These are phyloP conservation scores for Rallus crepitans DNA, from an alignment of 2,797 vertebrate species.

Conservation along the genomic window DNA sequence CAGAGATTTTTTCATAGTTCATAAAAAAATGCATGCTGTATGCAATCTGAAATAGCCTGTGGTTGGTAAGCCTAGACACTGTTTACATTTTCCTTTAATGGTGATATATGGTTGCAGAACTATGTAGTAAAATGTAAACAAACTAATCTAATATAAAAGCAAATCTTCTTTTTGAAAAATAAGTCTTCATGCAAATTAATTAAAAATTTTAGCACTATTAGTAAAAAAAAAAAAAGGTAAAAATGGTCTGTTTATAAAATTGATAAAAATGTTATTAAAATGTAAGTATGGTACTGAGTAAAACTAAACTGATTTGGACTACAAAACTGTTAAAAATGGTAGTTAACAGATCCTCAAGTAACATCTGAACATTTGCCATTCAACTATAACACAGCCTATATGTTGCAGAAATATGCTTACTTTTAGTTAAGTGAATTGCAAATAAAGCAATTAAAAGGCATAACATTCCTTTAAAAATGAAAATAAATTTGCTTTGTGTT, in stretches of 20 bases:
- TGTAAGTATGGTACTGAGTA: background rate
- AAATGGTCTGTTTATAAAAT: background rate
- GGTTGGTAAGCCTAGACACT: background rate
- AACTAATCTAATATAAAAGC: background rate
- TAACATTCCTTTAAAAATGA: background rate
- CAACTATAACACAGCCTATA: background rate
- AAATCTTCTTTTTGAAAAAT: background rate
- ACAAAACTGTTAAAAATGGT: background rate
- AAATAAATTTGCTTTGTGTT: background rate
- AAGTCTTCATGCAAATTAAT: background rate
- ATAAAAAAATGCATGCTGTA: constrained; percentile 15
- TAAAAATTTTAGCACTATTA: background rate
- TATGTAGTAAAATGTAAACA: background rate
- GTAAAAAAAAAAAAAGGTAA: background rate
- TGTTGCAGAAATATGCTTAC: background rate
- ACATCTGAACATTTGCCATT: background rate
- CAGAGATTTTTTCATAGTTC: constrained; percentile 64
- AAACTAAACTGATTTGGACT: background rate
- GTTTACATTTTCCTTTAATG: constrained; percentile 7
- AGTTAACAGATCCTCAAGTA: background rate
- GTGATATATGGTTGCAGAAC: background rate
- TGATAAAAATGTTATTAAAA: background rate
- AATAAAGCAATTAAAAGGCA: background rate
- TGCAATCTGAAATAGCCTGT: background rate
- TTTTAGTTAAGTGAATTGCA: background rate